These are phyloP conservation scores for Hippolais icterina DNA, from an alignment of 2,113 vertebrate genomes.

Conservation along the genomic window DNA sequence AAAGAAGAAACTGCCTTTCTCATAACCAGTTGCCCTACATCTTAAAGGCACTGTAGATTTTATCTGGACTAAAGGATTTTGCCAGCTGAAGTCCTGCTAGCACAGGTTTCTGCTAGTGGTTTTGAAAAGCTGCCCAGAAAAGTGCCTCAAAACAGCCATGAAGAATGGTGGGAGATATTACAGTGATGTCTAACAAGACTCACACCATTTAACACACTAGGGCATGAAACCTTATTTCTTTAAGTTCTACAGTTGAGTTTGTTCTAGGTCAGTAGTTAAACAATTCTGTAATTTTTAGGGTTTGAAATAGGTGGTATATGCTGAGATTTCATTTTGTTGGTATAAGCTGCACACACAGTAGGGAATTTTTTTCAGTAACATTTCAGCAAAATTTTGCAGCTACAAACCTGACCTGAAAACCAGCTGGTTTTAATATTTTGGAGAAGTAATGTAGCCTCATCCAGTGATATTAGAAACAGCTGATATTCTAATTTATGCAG, in stretches of 20 bases:
- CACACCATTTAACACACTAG: background rate
- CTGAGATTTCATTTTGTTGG: background rate
- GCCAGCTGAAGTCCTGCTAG: background rate
- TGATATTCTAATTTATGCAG: conserved; percentile 16
- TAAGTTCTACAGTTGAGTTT: background rate
- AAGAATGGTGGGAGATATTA: background rate
- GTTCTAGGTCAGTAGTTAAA: background rate
- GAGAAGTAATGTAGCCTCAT: background rate
- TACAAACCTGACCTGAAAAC: background rate
- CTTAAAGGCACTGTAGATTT: conserved; percentile 8
- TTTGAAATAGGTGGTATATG: background rate
- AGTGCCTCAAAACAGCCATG: background rate
- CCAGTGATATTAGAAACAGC: background rate
- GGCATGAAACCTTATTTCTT: background rate
- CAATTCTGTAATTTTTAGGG: background rate
- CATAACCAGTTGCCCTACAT: background rate
- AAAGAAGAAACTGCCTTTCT: conserved; percentile 19
- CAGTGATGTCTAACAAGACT: background rate
- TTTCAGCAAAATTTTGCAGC: background rate
- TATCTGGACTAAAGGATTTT: conserved; percentile 26
- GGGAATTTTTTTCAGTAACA: background rate
- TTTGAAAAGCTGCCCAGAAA: conserved; percentile 45
- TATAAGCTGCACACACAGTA: background rate
- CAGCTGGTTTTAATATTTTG: conserved; percentile 29
- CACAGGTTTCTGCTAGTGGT: conserved; percentile 5